Evolutionary conservation across 2,888 invertebrate species (phyloP), one percentile per base, ranked within the genome.

Genomic region (Apotomis betuletana): DNA sequence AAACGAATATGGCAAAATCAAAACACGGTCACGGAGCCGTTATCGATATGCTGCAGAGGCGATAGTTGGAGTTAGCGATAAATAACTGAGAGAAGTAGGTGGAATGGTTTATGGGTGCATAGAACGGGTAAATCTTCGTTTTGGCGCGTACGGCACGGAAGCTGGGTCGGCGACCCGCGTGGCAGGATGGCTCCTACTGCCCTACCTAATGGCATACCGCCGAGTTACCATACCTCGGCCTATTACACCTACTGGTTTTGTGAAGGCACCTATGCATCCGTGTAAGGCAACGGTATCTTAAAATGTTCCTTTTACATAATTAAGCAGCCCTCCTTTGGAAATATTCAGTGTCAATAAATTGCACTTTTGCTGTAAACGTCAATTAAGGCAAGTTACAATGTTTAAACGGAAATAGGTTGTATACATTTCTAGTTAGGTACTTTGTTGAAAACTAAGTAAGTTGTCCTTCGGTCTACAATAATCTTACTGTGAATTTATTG

Each of bases 21-120:
- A 85, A 72, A 85, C 85, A 87, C 80, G 88, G 85, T 80, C 77
- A 75, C 69, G 77, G 80, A 77, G 75, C 89, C 87, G 87, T 89
- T 87, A 88, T 80, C 74, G 77, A 78, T 79, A 77, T 64, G 74
- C 72, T 69, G 65, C 64, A 72, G 71, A 68, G 74, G 73, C 69
- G 65, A 73, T 70, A 57, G 59, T 77, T 74, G 73, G 73, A 38
- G 75, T 76, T 76, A 75, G 75, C 78, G 76, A 62, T 71, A 71
- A 71, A 71, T 71, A 67, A 58, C 57, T 54, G 64, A 38, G 59
- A 67, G 67, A 71, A 68, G 72, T 72, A 72, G 71, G 71, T 72
- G 67, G 38, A 68, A 72, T 67, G 61, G 67, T 72, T 68, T 68
- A 72, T 68, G 58, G 68, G 63, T 72, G 63, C 63, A 58, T 58